A percentile compares a stretch with the other conserved stretches of the same genome.
phyloP scores from a whole-genome alignment of 2,113 vertebrate species.

The Candoia aspera region DNA sequence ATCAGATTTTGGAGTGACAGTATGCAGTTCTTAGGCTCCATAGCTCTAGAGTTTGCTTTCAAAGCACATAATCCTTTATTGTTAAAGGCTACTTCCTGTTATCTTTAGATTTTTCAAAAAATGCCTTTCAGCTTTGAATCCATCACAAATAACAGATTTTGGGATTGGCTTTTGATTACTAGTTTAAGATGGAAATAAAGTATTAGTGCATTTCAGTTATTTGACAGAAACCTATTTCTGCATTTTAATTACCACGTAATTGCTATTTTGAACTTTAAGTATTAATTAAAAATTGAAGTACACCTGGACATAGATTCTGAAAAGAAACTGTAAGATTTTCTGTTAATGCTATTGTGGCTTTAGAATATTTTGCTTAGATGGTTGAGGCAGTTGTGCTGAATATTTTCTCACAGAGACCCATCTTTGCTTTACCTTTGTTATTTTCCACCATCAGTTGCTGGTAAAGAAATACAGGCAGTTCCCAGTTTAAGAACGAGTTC shows the following conservation, averaged over 20 bases:
- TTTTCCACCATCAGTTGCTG: not conserved
- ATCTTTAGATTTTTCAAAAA: not conserved
- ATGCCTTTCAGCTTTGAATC: not conserved
- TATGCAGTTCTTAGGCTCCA: not conserved
- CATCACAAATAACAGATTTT: not conserved
- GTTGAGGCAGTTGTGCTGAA: not conserved
- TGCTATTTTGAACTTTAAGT: not conserved
- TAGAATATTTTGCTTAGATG: not conserved
- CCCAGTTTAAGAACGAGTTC: too few species aligned
- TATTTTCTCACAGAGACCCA: not conserved
- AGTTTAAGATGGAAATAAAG: not conserved
- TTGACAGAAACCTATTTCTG: too few species aligned
- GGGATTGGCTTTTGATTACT: not conserved
- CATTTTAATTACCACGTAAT: not conserved
- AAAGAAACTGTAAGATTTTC: not conserved
- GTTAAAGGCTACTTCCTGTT: not conserved
- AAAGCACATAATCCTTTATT: not conserved
- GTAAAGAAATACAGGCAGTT: not conserved
- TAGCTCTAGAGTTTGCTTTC: not conserved
- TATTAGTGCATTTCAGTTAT: not conserved
- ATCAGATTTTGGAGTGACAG: not conserved
- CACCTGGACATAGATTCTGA: not conserved
- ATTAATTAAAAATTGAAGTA: not conserved
- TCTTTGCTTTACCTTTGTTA: not conserved
- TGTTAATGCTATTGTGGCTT: not conserved